These are phyloP conservation scores for Sporophila hypoxantha DNA, from an alignment of 2,113 vertebrate genomes.

Conservation along the genomic window DNA sequence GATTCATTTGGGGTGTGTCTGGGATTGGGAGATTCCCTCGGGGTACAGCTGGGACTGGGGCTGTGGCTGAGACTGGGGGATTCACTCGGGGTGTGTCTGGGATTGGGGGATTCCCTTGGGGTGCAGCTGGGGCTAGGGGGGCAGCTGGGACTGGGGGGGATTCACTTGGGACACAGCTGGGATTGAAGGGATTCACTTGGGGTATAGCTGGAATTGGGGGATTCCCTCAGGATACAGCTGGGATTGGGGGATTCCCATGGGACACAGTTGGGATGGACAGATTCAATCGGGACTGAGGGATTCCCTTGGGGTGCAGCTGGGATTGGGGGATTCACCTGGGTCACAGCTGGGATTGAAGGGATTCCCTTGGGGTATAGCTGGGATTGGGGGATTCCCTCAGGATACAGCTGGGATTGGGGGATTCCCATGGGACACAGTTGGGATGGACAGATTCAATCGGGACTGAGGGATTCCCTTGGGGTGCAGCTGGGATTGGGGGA, in stretches of 20 bases:
- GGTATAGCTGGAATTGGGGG: accelerated
- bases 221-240: accelerated
- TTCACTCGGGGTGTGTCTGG: accelerated
- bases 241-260: neutral
- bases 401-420: no score
- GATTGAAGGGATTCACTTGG: no score
- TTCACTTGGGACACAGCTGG: no score
- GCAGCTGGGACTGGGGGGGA: accelerated
- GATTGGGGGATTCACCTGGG: accelerated
- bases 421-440: no score
- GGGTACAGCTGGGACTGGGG: neutral
- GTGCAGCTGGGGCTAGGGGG: accelerated
- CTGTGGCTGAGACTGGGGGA: no score
- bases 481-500: no score
- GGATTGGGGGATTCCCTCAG: no score
- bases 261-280: no score
- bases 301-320: neutral
- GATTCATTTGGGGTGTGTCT: accelerated
- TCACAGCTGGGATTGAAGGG: accelerated
- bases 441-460: no score
- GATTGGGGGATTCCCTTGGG: accelerated
- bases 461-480: neutral
- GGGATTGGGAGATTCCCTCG: accelerated
- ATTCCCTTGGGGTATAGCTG: accelerated
- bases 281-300: no score